phyloP scores from a whole-genome alignment of 2,888 invertebrate species.

The Epistrophe grossulariae region DNA sequence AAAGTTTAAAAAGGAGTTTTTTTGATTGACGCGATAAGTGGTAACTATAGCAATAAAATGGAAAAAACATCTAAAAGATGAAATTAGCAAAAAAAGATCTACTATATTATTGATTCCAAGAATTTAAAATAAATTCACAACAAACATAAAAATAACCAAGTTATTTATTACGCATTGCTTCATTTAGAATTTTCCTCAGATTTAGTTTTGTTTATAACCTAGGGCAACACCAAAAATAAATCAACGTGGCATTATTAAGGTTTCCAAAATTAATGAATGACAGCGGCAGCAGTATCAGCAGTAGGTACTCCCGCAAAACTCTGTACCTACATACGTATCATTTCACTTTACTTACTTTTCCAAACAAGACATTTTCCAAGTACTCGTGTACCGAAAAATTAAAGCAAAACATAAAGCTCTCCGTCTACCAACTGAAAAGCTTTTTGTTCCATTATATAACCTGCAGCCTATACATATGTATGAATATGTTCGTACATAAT shows the following conservation, averaged over 20 bases:
- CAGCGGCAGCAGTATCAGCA: slow-evolving; percentile 7
- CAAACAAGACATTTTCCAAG: neutral
- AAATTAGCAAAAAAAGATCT: too few species aligned
- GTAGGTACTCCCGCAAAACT: slow-evolving; percentile 4
- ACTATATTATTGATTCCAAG: too few species aligned
- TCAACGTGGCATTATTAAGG: slow-evolving; percentile 32
- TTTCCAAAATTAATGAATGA: slow-evolving; percentile 38
- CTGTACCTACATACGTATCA: slow-evolving; percentile 5
- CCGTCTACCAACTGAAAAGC: neutral
- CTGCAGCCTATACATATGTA: neutral
- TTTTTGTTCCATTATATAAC: slow-evolving; percentile 31
- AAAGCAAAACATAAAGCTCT: slow-evolving; percentile 16
- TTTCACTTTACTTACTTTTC: slow-evolving; percentile 18
- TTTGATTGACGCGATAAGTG: too few species aligned
- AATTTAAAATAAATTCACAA: too few species aligned
- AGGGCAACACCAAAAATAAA: slow-evolving; percentile 42
- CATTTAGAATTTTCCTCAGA: slow-evolving; percentile 18
- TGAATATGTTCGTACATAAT: neutral
- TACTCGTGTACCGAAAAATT: slow-evolving; percentile 15
- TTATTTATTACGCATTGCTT: slow-evolving; percentile 1
- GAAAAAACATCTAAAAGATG: too few species aligned
- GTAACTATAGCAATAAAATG: too few species aligned
- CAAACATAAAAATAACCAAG: neutral
- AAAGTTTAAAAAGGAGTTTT: too few species aligned
- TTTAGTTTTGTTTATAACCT: slow-evolving; percentile 31